Conservation (phyloP, 2,113 vertebrate species). For the Pomatorhinus ruficollis region DNA sequence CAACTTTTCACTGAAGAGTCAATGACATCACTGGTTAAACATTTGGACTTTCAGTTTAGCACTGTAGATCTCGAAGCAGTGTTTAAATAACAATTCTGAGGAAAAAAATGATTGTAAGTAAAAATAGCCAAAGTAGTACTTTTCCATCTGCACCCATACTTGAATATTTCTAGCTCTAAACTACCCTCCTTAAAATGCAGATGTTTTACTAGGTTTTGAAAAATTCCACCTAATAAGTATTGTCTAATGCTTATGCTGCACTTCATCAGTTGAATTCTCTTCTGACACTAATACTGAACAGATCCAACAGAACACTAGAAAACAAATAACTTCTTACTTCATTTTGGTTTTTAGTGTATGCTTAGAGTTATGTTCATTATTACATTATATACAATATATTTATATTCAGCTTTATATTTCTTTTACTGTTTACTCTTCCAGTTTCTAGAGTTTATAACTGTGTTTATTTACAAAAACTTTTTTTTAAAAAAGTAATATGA, state of each 20-base stretch:
- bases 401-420: not conserved
- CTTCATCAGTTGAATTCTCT: not conserved
- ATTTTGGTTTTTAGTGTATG: not conserved
- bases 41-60: not conserved
- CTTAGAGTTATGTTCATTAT: not conserved
- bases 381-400: not conserved
- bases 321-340: not conserved
- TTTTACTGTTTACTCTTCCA: not conserved
- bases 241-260: not conserved
- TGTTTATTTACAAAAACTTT: not conserved
- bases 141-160: not conserved
- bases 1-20: not conserved
- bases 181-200: not conserved
- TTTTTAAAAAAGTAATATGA: accelerated
- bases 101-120: not conserved
- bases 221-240: not conserved
- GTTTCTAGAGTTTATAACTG: not conserved
- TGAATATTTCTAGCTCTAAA: not conserved
- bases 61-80: not conserved
- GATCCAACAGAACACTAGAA: not conserved
- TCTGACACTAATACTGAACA: not conserved
- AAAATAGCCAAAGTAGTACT: not conserved
- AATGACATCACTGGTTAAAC: not conserved
- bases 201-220: not conserved
- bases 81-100: not conserved